phyloP scores from a whole-genome alignment of 2,888 invertebrate genomes.

The Unio delphinus region DNA sequence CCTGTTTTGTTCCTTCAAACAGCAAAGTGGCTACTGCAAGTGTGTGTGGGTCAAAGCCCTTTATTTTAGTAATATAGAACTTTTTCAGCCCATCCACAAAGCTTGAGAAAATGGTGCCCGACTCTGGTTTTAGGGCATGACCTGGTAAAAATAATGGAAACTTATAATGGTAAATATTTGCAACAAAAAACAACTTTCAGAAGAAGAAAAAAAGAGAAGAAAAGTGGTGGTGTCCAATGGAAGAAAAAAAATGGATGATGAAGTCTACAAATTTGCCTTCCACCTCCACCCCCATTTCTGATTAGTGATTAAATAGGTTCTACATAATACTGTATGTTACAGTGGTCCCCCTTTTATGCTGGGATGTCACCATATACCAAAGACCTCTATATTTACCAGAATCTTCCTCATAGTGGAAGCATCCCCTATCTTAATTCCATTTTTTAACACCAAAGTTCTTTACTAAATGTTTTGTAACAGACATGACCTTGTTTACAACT shows the following conservation, averaged over 20 bases:
- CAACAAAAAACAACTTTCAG: not conserved
- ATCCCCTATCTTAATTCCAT: too few species aligned
- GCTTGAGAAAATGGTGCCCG: constrained; percentile 76
- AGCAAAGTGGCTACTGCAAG: constrained; percentile 94
- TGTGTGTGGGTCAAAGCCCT: constrained; percentile 85
- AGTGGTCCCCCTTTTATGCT: too few species aligned
- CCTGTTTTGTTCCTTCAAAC: constrained; percentile 82
- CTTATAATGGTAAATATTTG: not conserved
- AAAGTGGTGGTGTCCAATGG: not conserved
- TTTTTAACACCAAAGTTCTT: too few species aligned
- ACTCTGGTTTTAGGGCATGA: constrained; percentile 73
- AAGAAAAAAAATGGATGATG: not conserved
- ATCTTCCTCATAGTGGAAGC: too few species aligned
- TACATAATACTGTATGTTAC: too few species aligned
- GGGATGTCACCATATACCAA: too few species aligned
- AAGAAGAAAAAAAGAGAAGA: not conserved
- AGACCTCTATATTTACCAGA: too few species aligned
- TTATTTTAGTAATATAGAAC: constrained; percentile 88
- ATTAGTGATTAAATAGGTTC: too few species aligned
- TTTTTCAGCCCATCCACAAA: constrained; percentile 87
- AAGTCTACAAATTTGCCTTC: too few species aligned
- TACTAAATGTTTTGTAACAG: too few species aligned
- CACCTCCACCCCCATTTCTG: too few species aligned
- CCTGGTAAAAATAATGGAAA: constrained; percentile 58
- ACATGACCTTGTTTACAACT: too few species aligned